These are phyloP conservation scores for Malurus cyaneus DNA, from an alignment of 2,113 vertebrate species.

Conservation along the genomic window DNA sequence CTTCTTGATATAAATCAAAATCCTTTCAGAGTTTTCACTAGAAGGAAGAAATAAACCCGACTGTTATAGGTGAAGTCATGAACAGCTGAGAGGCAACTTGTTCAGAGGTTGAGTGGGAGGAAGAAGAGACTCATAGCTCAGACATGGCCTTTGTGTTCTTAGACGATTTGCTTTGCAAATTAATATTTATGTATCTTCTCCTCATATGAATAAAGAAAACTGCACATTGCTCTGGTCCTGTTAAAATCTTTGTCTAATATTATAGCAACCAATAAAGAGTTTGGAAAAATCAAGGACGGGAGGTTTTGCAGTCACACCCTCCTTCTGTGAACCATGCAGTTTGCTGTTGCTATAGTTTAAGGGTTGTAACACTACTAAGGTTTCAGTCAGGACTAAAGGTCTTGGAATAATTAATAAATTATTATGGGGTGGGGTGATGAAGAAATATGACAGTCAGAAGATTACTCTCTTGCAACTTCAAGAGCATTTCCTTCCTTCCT, in stretches of 20 bases:
- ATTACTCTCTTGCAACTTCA: neutral
- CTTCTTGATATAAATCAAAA: neutral
- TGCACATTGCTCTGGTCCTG: neutral
- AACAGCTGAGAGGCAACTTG: neutral
- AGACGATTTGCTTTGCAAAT: neutral
- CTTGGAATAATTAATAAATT: neutral
- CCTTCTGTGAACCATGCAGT: neutral
- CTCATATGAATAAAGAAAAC: neutral
- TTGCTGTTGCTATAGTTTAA: neutral
- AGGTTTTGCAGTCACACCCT: neutral
- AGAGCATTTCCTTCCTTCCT: neutral
- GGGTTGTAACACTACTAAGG: neutral
- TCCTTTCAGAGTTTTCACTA: neutral
- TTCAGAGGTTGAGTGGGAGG: neutral
- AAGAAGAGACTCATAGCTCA: neutral
- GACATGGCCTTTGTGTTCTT: neutral
- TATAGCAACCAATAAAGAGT: neutral
- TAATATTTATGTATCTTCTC: neutral
- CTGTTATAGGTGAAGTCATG: neutral
- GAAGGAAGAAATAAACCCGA: neutral
- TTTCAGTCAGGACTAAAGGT: neutral
- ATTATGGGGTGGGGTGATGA: neutral
- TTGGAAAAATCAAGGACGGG: neutral
- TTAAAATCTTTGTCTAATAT: neutral
- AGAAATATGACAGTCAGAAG: neutral